Percentiles rank a stretch among this genome's conserved stretches.
These are phyloP conservation scores for Halictus rubicundus DNA, from an alignment of 1,140 invertebrate genomes.

Conservation along the genomic window DNA sequence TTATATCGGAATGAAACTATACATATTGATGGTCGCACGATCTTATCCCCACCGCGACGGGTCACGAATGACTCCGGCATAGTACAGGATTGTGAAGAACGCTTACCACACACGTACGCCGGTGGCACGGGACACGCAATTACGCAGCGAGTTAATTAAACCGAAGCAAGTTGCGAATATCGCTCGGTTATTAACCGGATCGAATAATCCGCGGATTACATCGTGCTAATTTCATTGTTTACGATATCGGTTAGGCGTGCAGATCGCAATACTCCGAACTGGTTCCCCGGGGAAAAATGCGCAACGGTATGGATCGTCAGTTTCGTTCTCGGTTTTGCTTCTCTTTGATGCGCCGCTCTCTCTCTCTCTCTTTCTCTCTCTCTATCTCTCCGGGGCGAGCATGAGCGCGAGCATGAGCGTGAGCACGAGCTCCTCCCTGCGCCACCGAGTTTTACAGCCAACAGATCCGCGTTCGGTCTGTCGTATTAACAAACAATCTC, in stretches of 20 bases:
- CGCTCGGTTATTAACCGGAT: background rate
- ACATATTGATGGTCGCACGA: too few relatives aligned
- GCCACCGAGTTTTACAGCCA: slow-evolving; percentile 24
- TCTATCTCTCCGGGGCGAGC: background rate
- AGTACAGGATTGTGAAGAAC: too few relatives aligned
- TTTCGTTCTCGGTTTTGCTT: background rate
- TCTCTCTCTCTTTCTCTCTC: too few relatives aligned
- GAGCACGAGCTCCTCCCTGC: too few relatives aligned
- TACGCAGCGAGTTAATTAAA: slow-evolving; percentile 16
- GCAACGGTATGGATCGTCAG: background rate
- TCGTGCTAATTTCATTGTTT: slow-evolving; percentile 20
- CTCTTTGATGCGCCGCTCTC: slow-evolving; percentile 14
- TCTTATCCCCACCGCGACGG: too few relatives aligned
- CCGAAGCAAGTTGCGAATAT: background rate
- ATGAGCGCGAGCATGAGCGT: background rate
- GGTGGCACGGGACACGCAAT: too few relatives aligned
- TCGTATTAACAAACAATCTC: slow-evolving; percentile 56
- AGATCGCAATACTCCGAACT: background rate
- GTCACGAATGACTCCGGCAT: too few relatives aligned
- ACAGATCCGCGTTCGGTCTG: slow-evolving; percentile 26
- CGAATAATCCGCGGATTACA: slow-evolving; percentile 17
- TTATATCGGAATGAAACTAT: too few relatives aligned
- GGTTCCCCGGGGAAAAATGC: background rate
- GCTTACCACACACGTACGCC: too few relatives aligned
- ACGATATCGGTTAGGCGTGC: background rate